Evolutionary conservation across 2,888 invertebrate genomes (phyloP).

Genomic region (Himalopsyche tibetana): DNA sequence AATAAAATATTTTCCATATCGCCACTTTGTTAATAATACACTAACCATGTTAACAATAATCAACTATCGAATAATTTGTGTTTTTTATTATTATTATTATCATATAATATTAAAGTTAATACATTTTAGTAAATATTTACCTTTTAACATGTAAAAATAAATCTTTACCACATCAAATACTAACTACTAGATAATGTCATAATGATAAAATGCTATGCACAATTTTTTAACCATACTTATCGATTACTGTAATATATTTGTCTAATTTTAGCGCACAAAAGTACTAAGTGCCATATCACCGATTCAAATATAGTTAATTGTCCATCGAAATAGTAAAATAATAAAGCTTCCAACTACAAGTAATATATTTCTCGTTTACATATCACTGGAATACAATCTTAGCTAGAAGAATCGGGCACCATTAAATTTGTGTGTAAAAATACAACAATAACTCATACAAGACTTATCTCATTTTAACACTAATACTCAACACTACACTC

Average conservation of each 20-base stretch:
- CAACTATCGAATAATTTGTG: conserved; percentile 42
- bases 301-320: not conserved
- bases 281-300: conserved; percentile 18
- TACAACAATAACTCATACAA: too few species aligned
- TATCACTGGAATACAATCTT: not conserved
- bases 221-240: conserved; percentile 11
- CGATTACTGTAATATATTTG: not conserved
- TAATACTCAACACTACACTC: too few species aligned
- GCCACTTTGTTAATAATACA: not conserved
- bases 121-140: conserved; percentile 9
- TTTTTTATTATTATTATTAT: conserved; percentile 27
- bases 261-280: not conserved
- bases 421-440: too few species aligned
- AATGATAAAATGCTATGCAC: conserved; percentile 16
- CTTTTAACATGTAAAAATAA: conserved; percentile 37
- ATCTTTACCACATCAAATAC: conserved; percentile 39
- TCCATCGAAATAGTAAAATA: not conserved
- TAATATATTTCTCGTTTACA: not conserved
- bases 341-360: not conserved
- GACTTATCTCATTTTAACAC: too few species aligned
- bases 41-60: conserved; percentile 19
- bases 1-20: not conserved
- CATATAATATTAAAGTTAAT: conserved; percentile 28
- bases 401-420: too few species aligned
- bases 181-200: conserved; percentile 22